These are phyloP conservation scores for Acleris holmiana DNA, from an alignment of 2,888 invertebrate genomes.

Conservation along the genomic window DNA sequence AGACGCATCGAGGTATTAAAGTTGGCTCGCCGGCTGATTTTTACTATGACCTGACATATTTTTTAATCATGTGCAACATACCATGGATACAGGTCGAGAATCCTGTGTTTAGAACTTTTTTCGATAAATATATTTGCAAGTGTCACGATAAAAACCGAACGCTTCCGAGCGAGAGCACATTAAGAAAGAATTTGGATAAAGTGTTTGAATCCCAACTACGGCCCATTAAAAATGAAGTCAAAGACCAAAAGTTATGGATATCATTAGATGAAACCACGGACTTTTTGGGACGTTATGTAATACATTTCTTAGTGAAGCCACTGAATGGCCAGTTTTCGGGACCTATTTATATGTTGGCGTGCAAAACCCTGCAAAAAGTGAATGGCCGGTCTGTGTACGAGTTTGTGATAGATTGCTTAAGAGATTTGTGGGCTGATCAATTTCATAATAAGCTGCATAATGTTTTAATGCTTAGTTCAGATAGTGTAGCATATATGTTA, in stretches of 20 bases:
- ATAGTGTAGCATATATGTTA: slow-evolving; percentile 23
- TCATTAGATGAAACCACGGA: slow-evolving; percentile 22
- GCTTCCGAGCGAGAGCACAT: no score
- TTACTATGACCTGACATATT: no score
- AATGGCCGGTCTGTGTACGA: slow-evolving; percentile 3
- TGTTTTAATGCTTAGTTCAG: slow-evolving; percentile 8
- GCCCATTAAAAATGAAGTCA: neutral
- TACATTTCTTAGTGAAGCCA: slow-evolving; percentile 21
- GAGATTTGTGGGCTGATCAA: neutral
- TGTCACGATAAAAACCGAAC: no score
- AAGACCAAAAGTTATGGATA: slow-evolving; percentile 12
- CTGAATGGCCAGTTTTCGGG: slow-evolving; percentile 6
- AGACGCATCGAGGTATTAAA: no score
- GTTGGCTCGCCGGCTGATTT: no score
- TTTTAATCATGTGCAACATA: no score
- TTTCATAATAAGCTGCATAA: slow-evolving; percentile 1
- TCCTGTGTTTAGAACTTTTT: no score
- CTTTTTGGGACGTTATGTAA: slow-evolving; percentile 13
- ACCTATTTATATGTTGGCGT: slow-evolving; percentile 7
- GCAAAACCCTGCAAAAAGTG: slow-evolving; percentile 1
- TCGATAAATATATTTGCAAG: no score
- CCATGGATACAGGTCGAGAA: no score
- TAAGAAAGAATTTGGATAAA: no score
- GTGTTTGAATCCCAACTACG: no score
- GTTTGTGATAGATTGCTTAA: neutral